Evolutionary conservation across 2,888 invertebrate species (phyloP), one percentile per base, ranked within the genome.

Genomic region (Tortricodes alternella): DNA sequence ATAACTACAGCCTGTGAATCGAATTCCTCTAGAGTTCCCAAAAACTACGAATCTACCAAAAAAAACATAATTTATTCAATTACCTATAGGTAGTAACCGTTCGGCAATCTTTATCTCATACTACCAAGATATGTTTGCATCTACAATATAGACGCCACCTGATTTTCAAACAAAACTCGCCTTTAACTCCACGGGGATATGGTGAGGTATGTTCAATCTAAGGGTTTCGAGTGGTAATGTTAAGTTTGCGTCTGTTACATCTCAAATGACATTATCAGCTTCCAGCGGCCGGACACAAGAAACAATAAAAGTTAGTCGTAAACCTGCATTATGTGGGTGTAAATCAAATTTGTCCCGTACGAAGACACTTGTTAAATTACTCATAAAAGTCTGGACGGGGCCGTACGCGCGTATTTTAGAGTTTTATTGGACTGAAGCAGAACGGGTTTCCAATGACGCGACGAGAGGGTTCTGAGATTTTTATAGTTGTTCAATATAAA

Each of bases 311-410:
- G 74, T 68, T 68, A 67, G 63, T 84, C 84, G 80, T 87, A 82
- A 86, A 85, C 68, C 71, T 66, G 69, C 64, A 73, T 84, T 86
- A 83, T 81, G 84, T 78, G 73, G 68, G 65, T 71, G 78, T 89
- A 89, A 87, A 88, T 89, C 86, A 89, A 83, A 80, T 68, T 67
- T 68, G 68, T 69, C 76, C 70, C 73, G 73, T 73, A 78, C 73
- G 78, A 75, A 77, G 85, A 84, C 84, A 85, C 85, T 85, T 86
- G 84, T 85, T 86, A 83, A 80, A 85, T 83, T 83, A 78, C 78
- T 80, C 83, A 85, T 89, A 89, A 89, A 89, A 81, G 86, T 86
- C 87, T 72, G 76, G 71, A 75, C 76, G 73, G 76, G 78, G 76
- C 73, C 77, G 76, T 72, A 73, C 73, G 73, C 73, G 80, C 85